Conservation (phyloP, 2,113 vertebrate genomes). For the Atherinomorus stipes region DNA sequence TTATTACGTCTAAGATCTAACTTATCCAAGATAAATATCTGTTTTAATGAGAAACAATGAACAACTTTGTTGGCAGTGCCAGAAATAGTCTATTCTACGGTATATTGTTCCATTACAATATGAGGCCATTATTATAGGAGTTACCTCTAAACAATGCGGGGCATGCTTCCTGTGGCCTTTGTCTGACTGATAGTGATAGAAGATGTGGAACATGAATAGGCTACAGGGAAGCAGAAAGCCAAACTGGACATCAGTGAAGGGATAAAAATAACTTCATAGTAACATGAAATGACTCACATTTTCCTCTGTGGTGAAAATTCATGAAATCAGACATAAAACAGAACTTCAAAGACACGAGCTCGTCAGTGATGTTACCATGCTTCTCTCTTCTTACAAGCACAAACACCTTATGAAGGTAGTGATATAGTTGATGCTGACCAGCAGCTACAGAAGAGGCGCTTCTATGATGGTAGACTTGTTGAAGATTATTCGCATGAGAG, state of each 20-base stretch:
- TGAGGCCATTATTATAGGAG: constrained; percentile 40
- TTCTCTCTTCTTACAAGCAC: too few species aligned
- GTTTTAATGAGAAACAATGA: constrained; percentile 18
- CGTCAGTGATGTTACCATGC: too few species aligned
- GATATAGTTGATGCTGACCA: background rate
- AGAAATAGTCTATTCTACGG: constrained; percentile 28
- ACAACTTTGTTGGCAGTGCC: background rate
- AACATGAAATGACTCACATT: constrained; percentile 11
- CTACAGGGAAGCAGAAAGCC: constrained; percentile 2
- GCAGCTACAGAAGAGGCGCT: background rate
- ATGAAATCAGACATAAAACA: too few species aligned
- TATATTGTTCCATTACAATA: constrained; percentile 42
- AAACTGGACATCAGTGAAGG: constrained; percentile 6
- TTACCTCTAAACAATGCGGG: constrained; percentile 35
- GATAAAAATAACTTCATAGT: constrained; percentile 53
- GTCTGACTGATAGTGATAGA: constrained; percentile 49
- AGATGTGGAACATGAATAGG: constrained; percentile 28
- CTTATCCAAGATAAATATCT: background rate
- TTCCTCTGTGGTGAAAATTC: too few species aligned
- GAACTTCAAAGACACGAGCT: background rate
- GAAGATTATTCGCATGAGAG: constrained; percentile 49
- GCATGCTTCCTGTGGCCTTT: constrained; percentile 57
- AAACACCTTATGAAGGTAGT: too few species aligned
- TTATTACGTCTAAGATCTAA: too few species aligned
- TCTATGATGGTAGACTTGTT: background rate